These are phyloP conservation scores for Pristionchus mayeri DNA, from an alignment of 2,888 invertebrate genomes.

Conservation along the genomic window DNA sequence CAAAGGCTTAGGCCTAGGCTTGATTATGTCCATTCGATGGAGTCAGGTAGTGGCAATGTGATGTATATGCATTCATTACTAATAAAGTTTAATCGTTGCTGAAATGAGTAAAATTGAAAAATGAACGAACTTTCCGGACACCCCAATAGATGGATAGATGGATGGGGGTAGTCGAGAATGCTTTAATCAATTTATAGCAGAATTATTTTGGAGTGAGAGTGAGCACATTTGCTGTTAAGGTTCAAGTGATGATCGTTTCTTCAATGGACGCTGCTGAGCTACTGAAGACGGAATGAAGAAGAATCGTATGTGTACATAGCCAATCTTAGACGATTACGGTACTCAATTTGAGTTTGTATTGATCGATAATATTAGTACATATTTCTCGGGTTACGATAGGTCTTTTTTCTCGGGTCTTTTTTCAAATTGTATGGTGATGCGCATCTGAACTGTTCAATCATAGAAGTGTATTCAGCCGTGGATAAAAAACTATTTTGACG, in stretches of 20 bases:
- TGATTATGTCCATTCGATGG: too few species aligned
- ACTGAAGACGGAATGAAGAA: slow-evolving; percentile 8
- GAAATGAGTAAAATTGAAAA: too few species aligned
- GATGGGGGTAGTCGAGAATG: too few species aligned
- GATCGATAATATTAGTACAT: background rate
- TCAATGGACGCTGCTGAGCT: slow-evolving; percentile 36
- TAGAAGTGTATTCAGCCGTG: background rate
- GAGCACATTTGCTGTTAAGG: background rate
- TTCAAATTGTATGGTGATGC: background rate
- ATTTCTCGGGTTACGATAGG: background rate
- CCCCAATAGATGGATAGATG: too few species aligned
- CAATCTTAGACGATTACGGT: background rate
- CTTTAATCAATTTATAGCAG: too few species aligned
- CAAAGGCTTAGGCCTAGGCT: too few species aligned
- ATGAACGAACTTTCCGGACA: too few species aligned
- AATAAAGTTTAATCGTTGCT: too few species aligned
- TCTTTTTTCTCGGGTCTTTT: background rate
- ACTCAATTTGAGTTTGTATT: background rate
- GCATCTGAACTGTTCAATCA: background rate
- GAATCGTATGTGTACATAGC: background rate
- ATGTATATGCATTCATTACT: too few species aligned
- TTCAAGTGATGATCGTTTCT: slow-evolving; percentile 44
- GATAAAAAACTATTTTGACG: too few species aligned
- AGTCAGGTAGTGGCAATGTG: too few species aligned
- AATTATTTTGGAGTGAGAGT: background rate